A percentile compares a stretch with the other conserved stretches of the same genome.
Evolutionary conservation across 2,888 invertebrate species (phyloP).

Genomic region (Caenorhabditis wallacei): DNA sequence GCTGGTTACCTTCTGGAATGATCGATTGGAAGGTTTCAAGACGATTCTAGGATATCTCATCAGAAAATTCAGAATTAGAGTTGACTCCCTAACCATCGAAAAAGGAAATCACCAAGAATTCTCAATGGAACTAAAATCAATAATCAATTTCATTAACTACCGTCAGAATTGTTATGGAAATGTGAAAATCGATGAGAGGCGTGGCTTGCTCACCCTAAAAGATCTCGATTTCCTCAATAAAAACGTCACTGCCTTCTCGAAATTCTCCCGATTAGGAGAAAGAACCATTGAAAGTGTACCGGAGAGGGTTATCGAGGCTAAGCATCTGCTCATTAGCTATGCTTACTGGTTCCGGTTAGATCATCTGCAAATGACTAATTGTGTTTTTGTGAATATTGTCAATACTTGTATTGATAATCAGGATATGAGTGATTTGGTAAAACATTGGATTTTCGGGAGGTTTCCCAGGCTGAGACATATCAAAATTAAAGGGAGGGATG

Average conservation of each 20-base stretch:
- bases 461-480: slow-evolving; percentile 8
- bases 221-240: background rate
- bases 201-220: background rate
- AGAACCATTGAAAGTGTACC: background rate
- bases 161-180: background rate
- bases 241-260: background rate
- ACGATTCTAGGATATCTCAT: background rate
- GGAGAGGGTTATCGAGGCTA: background rate
- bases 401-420: background rate
- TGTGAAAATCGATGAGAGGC: background rate
- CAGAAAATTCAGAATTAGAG: no score
- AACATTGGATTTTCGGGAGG: background rate
- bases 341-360: background rate
- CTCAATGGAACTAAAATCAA: background rate
- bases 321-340: background rate
- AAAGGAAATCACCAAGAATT: background rate
- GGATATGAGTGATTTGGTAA: background rate
- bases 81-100: no score
- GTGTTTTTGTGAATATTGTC: background rate
- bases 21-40: background rate
- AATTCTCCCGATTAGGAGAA: background rate
- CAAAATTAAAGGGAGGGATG: background rate
- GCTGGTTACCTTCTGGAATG: background rate
- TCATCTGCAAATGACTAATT: background rate
- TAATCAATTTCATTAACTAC: background rate